Base-by-base conservation (phyloP, 2,113 vertebrate species). In the Cyanistes caeruleus region DNA sequence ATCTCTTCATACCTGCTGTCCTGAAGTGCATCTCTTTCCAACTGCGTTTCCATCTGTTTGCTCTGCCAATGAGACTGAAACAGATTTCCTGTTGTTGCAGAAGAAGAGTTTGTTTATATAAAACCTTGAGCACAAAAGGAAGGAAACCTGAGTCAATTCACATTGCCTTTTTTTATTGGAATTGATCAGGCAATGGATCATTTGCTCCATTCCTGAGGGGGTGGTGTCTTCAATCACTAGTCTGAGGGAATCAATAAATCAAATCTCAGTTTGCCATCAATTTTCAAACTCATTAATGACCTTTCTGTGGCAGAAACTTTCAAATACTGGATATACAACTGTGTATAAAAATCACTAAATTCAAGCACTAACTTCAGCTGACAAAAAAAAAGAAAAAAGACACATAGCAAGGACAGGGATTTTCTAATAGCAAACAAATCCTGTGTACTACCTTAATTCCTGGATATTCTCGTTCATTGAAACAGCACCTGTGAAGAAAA, bases 1-100 rank as follows among this genome's bases (percentile, higher is more conserved):
- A 55, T 4, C 4, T 51, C 18, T 78, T 80, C 53, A n/a, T 79
- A 99, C 98, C 98, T 99, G 59, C 97, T 94, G 51, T 98, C 97
- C 70, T 93, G 94, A 88, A 98, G 76, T 1, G 23, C 79, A 12
- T 98, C 97, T 94, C 96, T 98, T 94, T 98, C 98, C 85, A 96
- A 84, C 28, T 98, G 97, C 64, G 97, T 93, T 87, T 98, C 96
- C 73, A 98, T 96, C 82, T 98, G 92, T 87, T 98, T 98, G 53
- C 95, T 97, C 86, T 99, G 97, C 60, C 98, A 87, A 53, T 98
- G 51, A 96, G 81, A 30, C 95, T 94, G 62, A 96, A 90, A 67
- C 24, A 62, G 58, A 92, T 95, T 55, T 96, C 97, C 49, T 98
- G 97, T 67, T 98, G 97, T 51, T 23, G 30, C 7, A 39, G 11